Evolutionary conservation across 2,888 invertebrate genomes (phyloP), one percentile per base, ranked within the genome.

Genomic region (Cephus pulcher): DNA sequence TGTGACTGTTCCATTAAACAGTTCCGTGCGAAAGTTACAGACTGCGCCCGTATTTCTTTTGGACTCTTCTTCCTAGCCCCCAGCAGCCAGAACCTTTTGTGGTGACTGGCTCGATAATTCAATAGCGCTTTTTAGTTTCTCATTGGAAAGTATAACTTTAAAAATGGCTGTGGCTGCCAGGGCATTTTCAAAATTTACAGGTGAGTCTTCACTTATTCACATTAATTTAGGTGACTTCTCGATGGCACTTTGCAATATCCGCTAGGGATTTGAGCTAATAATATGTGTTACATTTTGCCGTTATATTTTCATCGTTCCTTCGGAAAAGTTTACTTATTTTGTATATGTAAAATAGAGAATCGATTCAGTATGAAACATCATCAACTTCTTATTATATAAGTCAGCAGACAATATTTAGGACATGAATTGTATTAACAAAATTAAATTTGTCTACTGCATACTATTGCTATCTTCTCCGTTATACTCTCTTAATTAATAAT

Each of bases 131-230:
- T 79, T 82, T 84, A 79, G 75, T 79, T 82, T 75, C 76, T 81
- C 9, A 71, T 71, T 34, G 71, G 32, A 32, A 70, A 33, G 30
- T 12, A 33, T 33, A 33, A 71, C 33, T 34, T 71, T 2, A 34
- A 89, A 88, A 84, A 91, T 91, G 91, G 90, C 91, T 87, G 90
- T 90, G 81, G 91, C 90, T 87, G 86, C 88, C 79, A 90, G 90
- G 82, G 88, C 88, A 80, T 88, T 91, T 84, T 88, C 91, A 79
- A 90, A 91, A 88, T 86, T 91, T 78, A 84, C 91, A 89, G 90
- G 91, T 90, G 81, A 85, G 86, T 76, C 23, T 15, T 71, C 4
- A 15, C 11, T 71, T 71, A 30, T 71, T 74, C 37, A 33, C 74
- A 34, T 35, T 35, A 35, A 71, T 71, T 78, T 71, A 34, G 35